Base-by-base conservation (phyloP, 37 sponge, comb jelly and placozoan species). In the Diacarnus erythraeanus region DNA sequence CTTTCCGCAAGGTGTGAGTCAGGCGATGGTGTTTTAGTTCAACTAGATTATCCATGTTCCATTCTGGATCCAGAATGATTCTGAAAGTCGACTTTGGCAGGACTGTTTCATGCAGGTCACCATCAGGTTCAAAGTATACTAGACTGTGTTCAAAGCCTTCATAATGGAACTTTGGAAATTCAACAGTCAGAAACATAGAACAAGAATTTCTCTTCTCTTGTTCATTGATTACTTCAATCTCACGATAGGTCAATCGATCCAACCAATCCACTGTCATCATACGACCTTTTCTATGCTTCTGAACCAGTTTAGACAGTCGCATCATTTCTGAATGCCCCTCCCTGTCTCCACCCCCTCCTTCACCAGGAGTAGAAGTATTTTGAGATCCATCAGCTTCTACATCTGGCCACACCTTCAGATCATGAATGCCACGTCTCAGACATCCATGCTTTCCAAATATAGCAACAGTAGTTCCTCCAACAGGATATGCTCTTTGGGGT, bases 211-310 rank as follows among this genome's bases (percentile, higher is more conserved):
- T 56, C 59, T 97, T 97, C 75, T 94, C 95, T 10, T 72, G 75
- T 85, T 99, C 99, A 57, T 96, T 96, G 41, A 94, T 84, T 23
- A 90, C 89, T 69, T 94, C 95, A 29, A 99, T 89, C 67, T 99
- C 97, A 31, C 97, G 74, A 81, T 90, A 96, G 29, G 97, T 87
- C 44, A 92, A 85, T 51, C 97, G 64, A 71, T 99, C 99, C 44
- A 99, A 71, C 99, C 99, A 99, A 65, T 96, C 99, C 34, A 96
- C 89, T 38, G 89, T 75, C 89, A 82, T 83, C 88, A 99, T 90
- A 70, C 87, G 88, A 3, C 95, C 93, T 58, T 92, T 87, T 29
- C 86, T 66, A 78, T 99, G 91, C 75, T 90, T 87, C 77, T 94
- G 90, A 39, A 88, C 91, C 68, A 99, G 86, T 59, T 83, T 86